Conservation (phyloP, 2,888 invertebrate species). For the Clivina fossor region DNA sequence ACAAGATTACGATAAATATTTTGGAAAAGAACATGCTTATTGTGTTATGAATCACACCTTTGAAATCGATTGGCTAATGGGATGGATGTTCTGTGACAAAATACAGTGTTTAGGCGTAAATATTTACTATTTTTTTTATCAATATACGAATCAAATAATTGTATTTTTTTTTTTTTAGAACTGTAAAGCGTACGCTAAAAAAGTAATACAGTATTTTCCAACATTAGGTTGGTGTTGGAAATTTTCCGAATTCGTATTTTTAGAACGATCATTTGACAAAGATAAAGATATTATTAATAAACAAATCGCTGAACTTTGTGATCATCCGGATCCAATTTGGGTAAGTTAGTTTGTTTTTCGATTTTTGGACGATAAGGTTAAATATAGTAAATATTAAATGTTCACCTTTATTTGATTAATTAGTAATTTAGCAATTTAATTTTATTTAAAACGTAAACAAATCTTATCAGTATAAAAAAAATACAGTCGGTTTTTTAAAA, state of each 20-base stretch:
- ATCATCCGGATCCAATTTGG: slow-evolving; percentile 91
- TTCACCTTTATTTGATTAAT: no score
- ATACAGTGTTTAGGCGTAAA: slow-evolving; percentile 79
- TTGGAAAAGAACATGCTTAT: slow-evolving; percentile 86
- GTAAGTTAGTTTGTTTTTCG: no score
- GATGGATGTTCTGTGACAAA: slow-evolving; percentile 88
- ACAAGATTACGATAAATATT: slow-evolving; percentile 74
- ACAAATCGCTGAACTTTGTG: slow-evolving; percentile 78
- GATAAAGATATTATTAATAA: slow-evolving; percentile 80
- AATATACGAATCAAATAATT: not conserved
- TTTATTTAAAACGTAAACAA: no score
- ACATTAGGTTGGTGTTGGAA: slow-evolving; percentile 97
- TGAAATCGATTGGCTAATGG: slow-evolving; percentile 94
- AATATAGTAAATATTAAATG: no score
- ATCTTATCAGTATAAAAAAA: no score
- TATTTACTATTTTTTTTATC: slow-evolving; percentile 39
- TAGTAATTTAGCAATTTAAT: no score
- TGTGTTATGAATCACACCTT: slow-evolving; percentile 93
- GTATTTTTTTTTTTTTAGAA: slow-evolving; percentile 62
- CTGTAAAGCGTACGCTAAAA: slow-evolving; percentile 94
- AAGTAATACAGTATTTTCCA: slow-evolving; percentile 86
- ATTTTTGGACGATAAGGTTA: no score
- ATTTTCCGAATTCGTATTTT: slow-evolving; percentile 91
- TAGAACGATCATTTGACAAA: slow-evolving; percentile 88
- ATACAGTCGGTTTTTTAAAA: no score